Conservation (phyloP, 2,888 invertebrate genomes). For the Trichopria drosophilae region DNA sequence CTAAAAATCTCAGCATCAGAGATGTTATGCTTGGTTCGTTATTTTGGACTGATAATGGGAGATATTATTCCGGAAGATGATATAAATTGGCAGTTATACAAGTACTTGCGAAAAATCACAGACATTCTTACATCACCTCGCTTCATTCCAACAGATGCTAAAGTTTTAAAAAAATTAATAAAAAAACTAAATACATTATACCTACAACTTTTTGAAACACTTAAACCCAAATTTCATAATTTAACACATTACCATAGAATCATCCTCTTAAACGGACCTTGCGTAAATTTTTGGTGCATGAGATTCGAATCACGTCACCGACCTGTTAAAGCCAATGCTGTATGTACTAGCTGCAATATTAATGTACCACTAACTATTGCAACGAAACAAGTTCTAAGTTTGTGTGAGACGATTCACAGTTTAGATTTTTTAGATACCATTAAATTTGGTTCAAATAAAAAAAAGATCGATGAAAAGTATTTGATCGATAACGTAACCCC, state of each 20-base stretch:
- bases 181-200: conserved; percentile 11
- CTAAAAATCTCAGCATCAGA: conserved; percentile 29
- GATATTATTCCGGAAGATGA: conserved; percentile 24
- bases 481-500: too few relatives aligned
- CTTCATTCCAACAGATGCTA: conserved; percentile 14
- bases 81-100: conserved; percentile 22
- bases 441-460: neutral
- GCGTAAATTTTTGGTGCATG: conserved; percentile 26
- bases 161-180: conserved; percentile 16
- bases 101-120: conserved; percentile 23
- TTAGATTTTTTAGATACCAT: too few relatives aligned
- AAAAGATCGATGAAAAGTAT: too few relatives aligned
- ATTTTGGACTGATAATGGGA: conserved; percentile 26
- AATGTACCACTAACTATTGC: conserved; percentile 25
- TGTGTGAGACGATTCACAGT: conserved; percentile 8
- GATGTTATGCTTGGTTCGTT: conserved; percentile 28
- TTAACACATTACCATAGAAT: conserved; percentile 24
- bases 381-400: conserved; percentile 20
- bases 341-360: conserved; percentile 17
- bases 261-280: conserved; percentile 21
- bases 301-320: conserved; percentile 27
- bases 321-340: conserved; percentile 16
- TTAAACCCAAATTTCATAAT: conserved; percentile 29
- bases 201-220: conserved; percentile 13
- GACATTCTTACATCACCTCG: conserved; percentile 25